Evolutionary conservation across 2,797 vertebrate genomes (phyloP).

Genomic region (Macrochelys suwanniensis): DNA sequence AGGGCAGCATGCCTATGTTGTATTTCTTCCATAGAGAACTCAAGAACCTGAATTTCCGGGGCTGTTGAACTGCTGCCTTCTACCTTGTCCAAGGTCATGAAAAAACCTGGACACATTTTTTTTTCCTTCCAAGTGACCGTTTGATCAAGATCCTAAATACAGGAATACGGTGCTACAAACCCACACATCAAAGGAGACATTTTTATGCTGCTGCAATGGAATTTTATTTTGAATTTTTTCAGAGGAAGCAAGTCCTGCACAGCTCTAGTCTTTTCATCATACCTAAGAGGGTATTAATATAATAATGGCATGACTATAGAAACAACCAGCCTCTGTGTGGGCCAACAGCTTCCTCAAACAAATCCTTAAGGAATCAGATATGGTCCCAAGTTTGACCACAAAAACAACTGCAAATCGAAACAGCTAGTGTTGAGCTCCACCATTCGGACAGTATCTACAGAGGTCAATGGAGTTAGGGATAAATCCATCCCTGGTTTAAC

Average conservation of each 20-base stretch:
- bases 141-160: background rate
- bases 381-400: background rate
- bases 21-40: background rate
- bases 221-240: background rate
- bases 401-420: background rate
- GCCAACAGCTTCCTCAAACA: background rate
- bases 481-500: background rate
- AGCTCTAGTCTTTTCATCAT: background rate
- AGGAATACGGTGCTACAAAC: background rate
- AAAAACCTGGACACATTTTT: background rate
- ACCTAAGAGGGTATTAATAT: background rate
- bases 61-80: background rate
- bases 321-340: background rate
- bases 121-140: background rate
- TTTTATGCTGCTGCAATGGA: background rate
- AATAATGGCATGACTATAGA: background rate
- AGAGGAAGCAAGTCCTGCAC: background rate
- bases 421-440: background rate
- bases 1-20: background rate
- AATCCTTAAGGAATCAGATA: background rate
- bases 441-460: background rate
- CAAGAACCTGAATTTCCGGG: rapidly evolving
- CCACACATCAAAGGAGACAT: background rate
- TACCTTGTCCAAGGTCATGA: background rate
- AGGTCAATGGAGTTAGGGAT: background rate